Percentiles rank a stretch among this genome's conserved stretches.
Evolutionary conservation across 2,888 invertebrate species (phyloP).

Genomic region (Protophormia terraenovae): DNA sequence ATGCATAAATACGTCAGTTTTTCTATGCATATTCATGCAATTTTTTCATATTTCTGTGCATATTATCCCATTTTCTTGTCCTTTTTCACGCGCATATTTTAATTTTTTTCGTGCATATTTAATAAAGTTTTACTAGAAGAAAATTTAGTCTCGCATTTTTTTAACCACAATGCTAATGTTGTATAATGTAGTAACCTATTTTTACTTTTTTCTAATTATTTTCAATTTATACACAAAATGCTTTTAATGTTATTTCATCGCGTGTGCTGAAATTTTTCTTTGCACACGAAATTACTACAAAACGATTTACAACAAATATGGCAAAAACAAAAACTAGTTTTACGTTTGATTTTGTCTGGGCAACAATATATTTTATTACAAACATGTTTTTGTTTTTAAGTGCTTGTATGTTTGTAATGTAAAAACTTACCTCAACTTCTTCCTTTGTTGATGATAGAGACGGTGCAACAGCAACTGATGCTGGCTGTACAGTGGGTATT

Average conservation of each 20-base stretch:
- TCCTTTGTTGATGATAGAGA: slow-evolving; percentile 72
- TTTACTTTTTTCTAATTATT: neutral
- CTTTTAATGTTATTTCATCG: neutral
- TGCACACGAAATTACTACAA: neutral
- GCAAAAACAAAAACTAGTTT: slow-evolving; percentile 28
- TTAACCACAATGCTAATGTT: too few species aligned
- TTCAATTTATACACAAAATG: too few species aligned
- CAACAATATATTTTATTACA: neutral
- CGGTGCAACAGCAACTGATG: slow-evolving; percentile 69
- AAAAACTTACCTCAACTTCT: slow-evolving; percentile 74
- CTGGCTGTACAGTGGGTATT: slow-evolving; percentile 69
- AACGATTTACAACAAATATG: neutral
- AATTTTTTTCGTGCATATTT: too few species aligned
- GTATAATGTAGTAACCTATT: too few species aligned
- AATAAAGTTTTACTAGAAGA: too few species aligned
- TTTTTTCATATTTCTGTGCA: too few species aligned
- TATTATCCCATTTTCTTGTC: too few species aligned
- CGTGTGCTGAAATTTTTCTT: neutral
- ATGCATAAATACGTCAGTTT: too few species aligned
- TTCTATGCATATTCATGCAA: too few species aligned
- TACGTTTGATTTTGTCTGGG: neutral
- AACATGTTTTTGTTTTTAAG: neutral
- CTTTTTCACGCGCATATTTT: too few species aligned
- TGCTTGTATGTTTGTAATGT: neutral
- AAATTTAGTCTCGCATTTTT: too few species aligned